Conservation (phyloP, 2,888 invertebrate genomes). For the Hypomecis atomaria region DNA sequence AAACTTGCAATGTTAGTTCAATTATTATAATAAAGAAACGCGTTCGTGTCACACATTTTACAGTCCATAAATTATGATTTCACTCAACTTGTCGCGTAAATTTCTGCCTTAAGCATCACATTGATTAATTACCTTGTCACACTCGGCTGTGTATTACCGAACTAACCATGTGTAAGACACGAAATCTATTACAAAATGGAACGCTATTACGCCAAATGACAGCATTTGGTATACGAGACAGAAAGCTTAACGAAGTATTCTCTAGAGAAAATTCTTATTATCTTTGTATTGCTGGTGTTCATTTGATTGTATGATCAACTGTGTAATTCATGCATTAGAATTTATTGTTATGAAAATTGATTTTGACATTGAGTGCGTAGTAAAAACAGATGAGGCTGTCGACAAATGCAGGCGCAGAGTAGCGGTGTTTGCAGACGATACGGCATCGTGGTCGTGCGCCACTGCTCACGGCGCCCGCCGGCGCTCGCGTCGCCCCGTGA, state of each 20-base stretch:
- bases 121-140: conserved; percentile 16
- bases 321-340: not conserved
- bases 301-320: not conserved
- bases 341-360: not conserved
- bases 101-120: conserved; percentile 1
- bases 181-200: conserved; percentile 11
- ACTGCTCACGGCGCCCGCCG: conserved; percentile 82
- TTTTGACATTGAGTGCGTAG: conserved; percentile 12
- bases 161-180: conserved; percentile 9
- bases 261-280: not conserved
- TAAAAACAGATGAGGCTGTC: conserved; percentile 5
- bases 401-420: conserved; percentile 38
- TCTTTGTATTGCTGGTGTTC: not conserved
- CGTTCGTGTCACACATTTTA: conserved; percentile 1
- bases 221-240: not conserved
- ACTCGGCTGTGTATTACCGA: conserved; percentile 2
- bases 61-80: conserved; percentile 15
- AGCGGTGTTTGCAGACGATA: conserved; percentile 73
- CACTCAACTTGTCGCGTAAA: conserved; percentile 19
- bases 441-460: conserved; percentile 82
- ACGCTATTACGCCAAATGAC: conserved; percentile 7
- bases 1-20: conserved; percentile 1
- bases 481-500: conserved; percentile 81
- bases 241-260: not conserved
- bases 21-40: conserved; percentile 7